Conservation (phyloP, 2,797 vertebrate genomes). For the Sebastes diploproa region DNA sequence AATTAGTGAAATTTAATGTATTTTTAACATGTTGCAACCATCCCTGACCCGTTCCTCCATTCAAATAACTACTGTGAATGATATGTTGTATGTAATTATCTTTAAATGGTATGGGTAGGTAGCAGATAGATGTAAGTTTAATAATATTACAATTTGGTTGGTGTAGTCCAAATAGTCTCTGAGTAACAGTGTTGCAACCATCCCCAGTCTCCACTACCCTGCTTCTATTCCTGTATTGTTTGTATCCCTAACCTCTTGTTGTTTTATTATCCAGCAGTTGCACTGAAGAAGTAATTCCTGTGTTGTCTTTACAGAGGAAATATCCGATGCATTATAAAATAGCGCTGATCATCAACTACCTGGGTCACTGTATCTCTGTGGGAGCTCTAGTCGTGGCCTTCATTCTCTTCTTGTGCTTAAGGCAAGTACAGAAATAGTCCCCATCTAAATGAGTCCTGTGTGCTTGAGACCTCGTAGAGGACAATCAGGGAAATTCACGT, state of each 20-base stretch:
- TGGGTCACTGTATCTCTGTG: conserved; percentile 96
- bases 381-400: conserved; percentile 94
- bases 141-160: too few species aligned
- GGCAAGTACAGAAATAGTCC: conserved; percentile 86
- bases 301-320: conserved; percentile 84
- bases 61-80: too few species aligned
- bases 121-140: too few species aligned
- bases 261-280: not conserved
- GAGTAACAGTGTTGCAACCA: too few species aligned
- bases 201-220: not conserved
- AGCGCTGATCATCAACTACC: conserved; percentile 96
- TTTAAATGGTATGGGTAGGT: too few species aligned
- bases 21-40: too few species aligned
- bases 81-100: too few species aligned
- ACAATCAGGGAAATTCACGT: conserved; percentile 56
- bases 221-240: not conserved
- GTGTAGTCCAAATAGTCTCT: too few species aligned
- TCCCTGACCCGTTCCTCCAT: too few species aligned
- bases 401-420: conserved; percentile 94
- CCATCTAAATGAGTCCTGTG: conserved; percentile 40
- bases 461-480: conserved; percentile 51
- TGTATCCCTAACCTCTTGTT: not conserved
- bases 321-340: conserved; percentile 95
- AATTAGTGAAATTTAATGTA: too few species aligned
- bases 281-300: not conserved